Evolutionary conservation across 2,113 vertebrate species (phyloP), one percentile per base, ranked within the genome.

Genomic region (Bubo blakistoni): DNA sequence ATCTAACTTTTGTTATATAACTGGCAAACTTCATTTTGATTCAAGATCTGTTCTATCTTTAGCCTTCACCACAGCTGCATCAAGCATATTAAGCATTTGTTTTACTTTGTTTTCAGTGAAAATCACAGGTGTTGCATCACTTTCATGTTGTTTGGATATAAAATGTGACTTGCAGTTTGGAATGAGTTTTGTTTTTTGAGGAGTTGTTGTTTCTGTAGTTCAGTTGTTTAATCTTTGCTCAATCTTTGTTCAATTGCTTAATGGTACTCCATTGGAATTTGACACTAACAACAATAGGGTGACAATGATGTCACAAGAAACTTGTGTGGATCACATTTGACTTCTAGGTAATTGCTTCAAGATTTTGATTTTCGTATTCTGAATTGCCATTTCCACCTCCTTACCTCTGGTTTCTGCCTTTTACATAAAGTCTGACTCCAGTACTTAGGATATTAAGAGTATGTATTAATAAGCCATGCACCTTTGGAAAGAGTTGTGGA

Each of bases 401-500:
- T 89, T 95, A 72, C 86, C 86, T 91, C 46, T 0, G 0, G 36
- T 52, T 92, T 87, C 83, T 86, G 52, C 77, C 54, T 91, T 94
- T 91, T 85, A 76, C 81, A 49, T 84, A 67, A 88, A 88, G 58
- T 61, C 86, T 88, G 47, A 72, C 66, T 91, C 76, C 58, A 58
- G 70, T 61, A 57, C 62, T 95, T 92, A 69, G 78, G 62, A 66
- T 86, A 89, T 95, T 94, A 89, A 81, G 77, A 87, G 46, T 87
- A 29, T 57, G 13, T 94, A 81, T 95, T 95, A 95, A 95, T 89
- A 95, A 96, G 87, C 73, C 66, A 76, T 94, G 51, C 62, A 82
- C 26, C 62, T 97, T 92, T 92, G 81, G 82, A 94, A 79, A 89
- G 83, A 89, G 70, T 87, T 94, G 66, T n/a, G 42, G 49, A 92